A percentile compares a stretch with the other conserved stretches of the same genome.
Evolutionary conservation across 2,797 vertebrate genomes (phyloP).

Genomic region (Lepus townsendii): DNA sequence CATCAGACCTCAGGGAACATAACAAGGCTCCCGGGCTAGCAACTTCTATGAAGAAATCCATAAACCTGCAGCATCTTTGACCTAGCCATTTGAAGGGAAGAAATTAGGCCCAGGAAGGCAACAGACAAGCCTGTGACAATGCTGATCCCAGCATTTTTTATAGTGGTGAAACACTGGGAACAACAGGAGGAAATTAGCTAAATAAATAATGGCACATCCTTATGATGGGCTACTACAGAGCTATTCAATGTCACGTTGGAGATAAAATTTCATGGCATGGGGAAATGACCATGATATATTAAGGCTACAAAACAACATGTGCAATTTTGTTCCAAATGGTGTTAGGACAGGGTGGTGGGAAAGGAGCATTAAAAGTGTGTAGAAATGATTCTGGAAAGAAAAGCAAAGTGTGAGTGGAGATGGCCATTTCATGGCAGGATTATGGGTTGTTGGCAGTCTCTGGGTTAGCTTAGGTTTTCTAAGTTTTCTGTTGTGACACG

Average conservation of each 20-base stretch:
- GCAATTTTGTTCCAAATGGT: not conserved
- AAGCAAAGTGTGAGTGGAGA: not conserved
- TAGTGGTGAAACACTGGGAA: not conserved
- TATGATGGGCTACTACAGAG: not conserved
- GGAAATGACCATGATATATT: not conserved
- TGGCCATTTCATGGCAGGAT: not conserved
- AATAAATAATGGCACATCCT: conserved; percentile 37
- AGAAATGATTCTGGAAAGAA: not conserved
- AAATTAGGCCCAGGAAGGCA: conserved; percentile 32
- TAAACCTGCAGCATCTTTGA: not conserved
- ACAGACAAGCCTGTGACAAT: not conserved
- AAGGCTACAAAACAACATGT: not conserved
- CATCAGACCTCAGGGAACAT: not conserved
- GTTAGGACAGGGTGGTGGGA: not conserved
- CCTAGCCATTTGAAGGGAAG: conserved; percentile 26
- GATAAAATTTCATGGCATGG: not conserved
- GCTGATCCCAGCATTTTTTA: not conserved
- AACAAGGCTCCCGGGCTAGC: not conserved
- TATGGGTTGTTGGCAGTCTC: not conserved
- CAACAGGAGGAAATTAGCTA: not conserved
- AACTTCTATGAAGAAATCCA: not conserved
- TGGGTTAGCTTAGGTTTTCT: not conserved
- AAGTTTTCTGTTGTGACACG: not conserved
- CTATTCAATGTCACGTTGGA: not conserved
- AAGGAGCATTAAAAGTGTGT: not conserved